Conservation (phyloP, 2,797 vertebrate species). For the Parotocinclus haroldoi region DNA sequence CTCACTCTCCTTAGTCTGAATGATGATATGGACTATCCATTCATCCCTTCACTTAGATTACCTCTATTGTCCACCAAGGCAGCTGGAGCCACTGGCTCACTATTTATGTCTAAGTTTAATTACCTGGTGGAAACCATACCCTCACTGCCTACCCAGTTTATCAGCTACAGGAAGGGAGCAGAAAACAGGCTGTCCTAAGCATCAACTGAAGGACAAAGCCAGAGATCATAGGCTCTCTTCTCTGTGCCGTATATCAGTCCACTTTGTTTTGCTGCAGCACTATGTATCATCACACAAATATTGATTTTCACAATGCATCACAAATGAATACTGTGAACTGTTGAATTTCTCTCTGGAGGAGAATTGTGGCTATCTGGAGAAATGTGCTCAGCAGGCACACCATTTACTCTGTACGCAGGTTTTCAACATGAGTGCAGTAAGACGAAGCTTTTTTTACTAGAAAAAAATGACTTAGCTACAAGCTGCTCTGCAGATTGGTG, state of each 20-base stretch:
- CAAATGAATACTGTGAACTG: slow-evolving; percentile 2
- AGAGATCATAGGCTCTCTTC: background rate
- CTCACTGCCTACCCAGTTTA: slow-evolving; percentile 60
- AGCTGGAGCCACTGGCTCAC: slow-evolving; percentile 9
- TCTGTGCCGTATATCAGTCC: slow-evolving; percentile 4
- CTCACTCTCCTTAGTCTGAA: background rate
- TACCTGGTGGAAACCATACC: slow-evolving; percentile 67
- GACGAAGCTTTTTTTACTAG: slow-evolving; percentile 22
- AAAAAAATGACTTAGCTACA: slow-evolving; percentile 23
- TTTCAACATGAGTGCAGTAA: slow-evolving; percentile 6
- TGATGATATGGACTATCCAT: slow-evolving; percentile 10
- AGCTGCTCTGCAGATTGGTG: slow-evolving; percentile 31
- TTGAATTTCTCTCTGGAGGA: slow-evolving; percentile 19
- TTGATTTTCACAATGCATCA: slow-evolving; percentile 19
- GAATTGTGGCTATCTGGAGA: background rate
- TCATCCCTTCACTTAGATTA: slow-evolving; percentile 3
- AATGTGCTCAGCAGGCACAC: background rate
- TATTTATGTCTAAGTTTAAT: slow-evolving; percentile 61
- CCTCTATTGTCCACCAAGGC: slow-evolving; percentile 7
- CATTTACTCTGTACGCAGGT: background rate
- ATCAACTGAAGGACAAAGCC: slow-evolving; percentile 29
- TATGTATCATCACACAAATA: slow-evolving; percentile 12
- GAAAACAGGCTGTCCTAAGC: slow-evolving; percentile 29
- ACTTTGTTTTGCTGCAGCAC: slow-evolving; percentile 9
- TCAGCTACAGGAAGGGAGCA: slow-evolving; percentile 55